Base-by-base conservation (phyloP, 2,888 invertebrate species). In the Chrysodeixis includens region DNA sequence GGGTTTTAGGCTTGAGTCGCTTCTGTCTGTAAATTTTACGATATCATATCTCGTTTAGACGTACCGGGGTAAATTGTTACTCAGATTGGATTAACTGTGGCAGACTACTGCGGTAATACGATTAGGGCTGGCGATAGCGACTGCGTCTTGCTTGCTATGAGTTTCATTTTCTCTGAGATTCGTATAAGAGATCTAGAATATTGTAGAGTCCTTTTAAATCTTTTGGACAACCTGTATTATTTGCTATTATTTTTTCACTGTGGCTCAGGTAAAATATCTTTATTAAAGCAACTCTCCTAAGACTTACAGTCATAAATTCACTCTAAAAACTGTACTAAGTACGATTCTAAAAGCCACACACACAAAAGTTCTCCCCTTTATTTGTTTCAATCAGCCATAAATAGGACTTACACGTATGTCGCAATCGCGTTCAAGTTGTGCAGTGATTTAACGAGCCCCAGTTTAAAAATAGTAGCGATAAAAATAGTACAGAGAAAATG, bases 401-500 rank as follows among this genome's bases (percentile, higher is more conserved):
- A 26, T 26, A 26, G 26, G 26, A 26, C 2, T 26, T n/a, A n/a
- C 26, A 26, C 26, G 26, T 26, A 26, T 26, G 14, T 35, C 35
- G 12, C 35, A 35, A 3, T 12, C 26, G 26, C 26, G 26, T 26
- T 26, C 26, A 26, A 26, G 3, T 26, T 26, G n/a, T 66, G 4
- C 55, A 66, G 8, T 53, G 49, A 20, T 55, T 74, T 66, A 30
- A 26, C 26, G 53, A 65, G 20, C 18, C 10, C 16, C 18, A 5
- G 46, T 8, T 18, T 18, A 49, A 26, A 71, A 71, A 57, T 52
- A 35, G 57, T 7, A 73, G 59, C 44, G 72, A 66, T 66, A 76
- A 74, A 76, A 74, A 76, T 76, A 62, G 62, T 66, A 56, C 67
- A 57, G 57, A 56, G 32, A 76, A 78, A 67, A 70, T 56, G 70